Base-by-base conservation (phyloP, 2,888 invertebrate species). In the Rotaria magnacalcarata region DNA sequence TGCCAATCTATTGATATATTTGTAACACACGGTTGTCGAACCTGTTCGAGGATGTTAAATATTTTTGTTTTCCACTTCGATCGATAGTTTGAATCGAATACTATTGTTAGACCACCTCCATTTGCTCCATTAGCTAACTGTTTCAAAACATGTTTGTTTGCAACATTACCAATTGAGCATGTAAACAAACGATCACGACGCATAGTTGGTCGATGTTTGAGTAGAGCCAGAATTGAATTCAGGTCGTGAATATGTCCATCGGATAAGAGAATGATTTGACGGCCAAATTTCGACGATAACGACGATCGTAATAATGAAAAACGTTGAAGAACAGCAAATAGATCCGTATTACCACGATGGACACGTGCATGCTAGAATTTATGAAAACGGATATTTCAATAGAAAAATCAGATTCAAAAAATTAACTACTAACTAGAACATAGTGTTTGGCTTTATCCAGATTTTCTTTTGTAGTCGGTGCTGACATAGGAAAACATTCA, bases 1-100 rank as follows among this genome's bases (percentile, higher is more conserved):
- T 89, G 89, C 91, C 90, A 91, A 84, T 89, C 89, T 3, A 91
- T 90, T 41, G 86, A 86, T 24, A 91, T 89, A 34, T 89, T 89
- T 11, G 90, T 89, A 87, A 91, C 88, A 16, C 89, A 89, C 54
- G 90, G 90, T 87, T 91, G 90, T 19, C 88, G 85, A 19, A 89
- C 89, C 87, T 90, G 90, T 52, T 87, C 87, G 85, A 90, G 87
- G 86, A 89, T 89, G 21, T 88, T 87, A 67, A 88, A 89, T n/a
- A 85, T 67, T 84, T 86, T 85, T 56, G 75, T 75, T 52, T 54
- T 58, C 86, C 86, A 86, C 60, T 80, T 86, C 8, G 47, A 58
- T 41, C 85, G 75, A 85, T 75, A 54, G 34, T 58, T 52, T 11
- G 67, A 43, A 58, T 85, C 85, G 8, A 75, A 86, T 50, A 80